phyloP scores from a whole-genome alignment of 2,113 vertebrate species.

The Promerops cafer region DNA sequence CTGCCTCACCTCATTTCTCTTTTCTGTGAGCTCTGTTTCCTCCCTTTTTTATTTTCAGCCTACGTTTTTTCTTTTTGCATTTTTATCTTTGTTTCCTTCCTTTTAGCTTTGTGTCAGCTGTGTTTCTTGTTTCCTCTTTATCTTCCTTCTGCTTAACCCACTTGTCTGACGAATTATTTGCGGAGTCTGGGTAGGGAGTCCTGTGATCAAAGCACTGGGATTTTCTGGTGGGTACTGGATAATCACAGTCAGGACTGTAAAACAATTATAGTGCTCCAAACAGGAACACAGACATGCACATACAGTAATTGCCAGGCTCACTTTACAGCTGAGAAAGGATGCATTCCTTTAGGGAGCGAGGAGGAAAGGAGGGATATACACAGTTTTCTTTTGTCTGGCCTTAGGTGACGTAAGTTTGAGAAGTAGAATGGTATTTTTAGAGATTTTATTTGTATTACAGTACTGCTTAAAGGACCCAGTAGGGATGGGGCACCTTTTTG shows the following conservation, averaged over 20 bases:
- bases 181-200: conserved; percentile 27
- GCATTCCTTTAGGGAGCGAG: background rate
- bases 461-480: background rate
- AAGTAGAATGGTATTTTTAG: conserved; percentile 44
- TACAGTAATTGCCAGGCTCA: conserved; percentile 52
- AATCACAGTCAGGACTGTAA: conserved; percentile 57
- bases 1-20: conserved; percentile 29
- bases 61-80: background rate
- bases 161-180: conserved; percentile 36
- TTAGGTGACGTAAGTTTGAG: conserved; percentile 31
- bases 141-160: conserved; percentile 7
- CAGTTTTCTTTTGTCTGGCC: conserved; percentile 45
- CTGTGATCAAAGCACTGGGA: conserved; percentile 52
- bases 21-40: conserved; percentile 28
- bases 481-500: conserved; percentile 13
- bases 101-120: background rate
- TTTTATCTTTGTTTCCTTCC: conserved; percentile 57
- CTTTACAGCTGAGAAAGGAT: conserved; percentile 55
- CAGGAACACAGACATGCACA: conserved; percentile 52
- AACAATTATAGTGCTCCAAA: conserved; percentile 56
- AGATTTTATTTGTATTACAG: conserved; percentile 17
- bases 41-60: conserved; percentile 1
- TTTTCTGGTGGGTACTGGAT: conserved; percentile 57
- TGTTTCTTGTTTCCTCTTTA: conserved; percentile 42
- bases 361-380: conserved; percentile 37